phyloP scores from a whole-genome alignment of 2,888 invertebrate species.

The Lasius fuliginosus region DNA sequence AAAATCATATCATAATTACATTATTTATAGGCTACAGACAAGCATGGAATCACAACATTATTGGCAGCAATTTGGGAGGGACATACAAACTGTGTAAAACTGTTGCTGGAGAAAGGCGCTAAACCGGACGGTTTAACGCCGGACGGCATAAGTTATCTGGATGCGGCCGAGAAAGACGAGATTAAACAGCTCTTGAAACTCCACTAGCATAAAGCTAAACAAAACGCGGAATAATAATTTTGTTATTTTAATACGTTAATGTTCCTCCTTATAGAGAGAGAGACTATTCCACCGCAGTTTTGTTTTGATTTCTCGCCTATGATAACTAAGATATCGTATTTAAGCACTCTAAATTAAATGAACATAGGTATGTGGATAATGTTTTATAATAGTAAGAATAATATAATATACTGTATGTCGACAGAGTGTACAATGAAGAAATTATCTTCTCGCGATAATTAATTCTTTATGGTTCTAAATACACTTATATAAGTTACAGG shows the following conservation, averaged over 20 bases:
- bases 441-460: conserved; percentile 65
- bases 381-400: conserved; percentile 69
- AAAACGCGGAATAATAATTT: conserved; percentile 78
- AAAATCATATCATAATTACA: neutral
- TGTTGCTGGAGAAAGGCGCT: conserved; percentile 94
- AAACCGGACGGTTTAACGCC: conserved; percentile 91
- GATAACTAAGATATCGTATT: conserved; percentile 74
- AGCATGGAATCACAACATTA: conserved; percentile 97
- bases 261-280: conserved; percentile 80
- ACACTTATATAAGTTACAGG: conserved; percentile 64
- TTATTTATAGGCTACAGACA: conserved; percentile 92
- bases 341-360: conserved; percentile 76
- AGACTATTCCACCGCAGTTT: conserved; percentile 79
- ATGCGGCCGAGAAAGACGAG: conserved; percentile 96
- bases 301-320: conserved; percentile 79
- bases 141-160: conserved; percentile 94
- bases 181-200: conserved; percentile 92
- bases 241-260: conserved; percentile 83
- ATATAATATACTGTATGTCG: conserved; percentile 72
- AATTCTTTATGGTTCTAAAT: conserved; percentile 62
- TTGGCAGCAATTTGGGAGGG: conserved; percentile 99
- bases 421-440: conserved; percentile 65
- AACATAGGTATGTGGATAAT: conserved; percentile 71
- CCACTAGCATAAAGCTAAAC: conserved; percentile 82
- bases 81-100: conserved; percentile 96